Evolutionary conservation across 2,113 vertebrate genomes (phyloP).

Genomic region (Hemichromis elongatus): DNA sequence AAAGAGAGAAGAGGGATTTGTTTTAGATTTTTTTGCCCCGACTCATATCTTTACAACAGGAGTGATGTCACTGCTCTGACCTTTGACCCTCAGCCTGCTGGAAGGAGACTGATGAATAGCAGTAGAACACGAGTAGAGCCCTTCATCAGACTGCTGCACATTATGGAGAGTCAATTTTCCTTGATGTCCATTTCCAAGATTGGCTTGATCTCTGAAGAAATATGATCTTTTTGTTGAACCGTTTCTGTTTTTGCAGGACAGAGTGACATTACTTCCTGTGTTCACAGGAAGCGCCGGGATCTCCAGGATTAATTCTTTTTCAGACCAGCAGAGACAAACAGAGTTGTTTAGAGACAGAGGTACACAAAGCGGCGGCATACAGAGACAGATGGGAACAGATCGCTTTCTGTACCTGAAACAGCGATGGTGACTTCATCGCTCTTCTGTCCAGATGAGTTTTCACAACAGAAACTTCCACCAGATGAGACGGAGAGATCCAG

Average conservation of each 20-base stretch:
- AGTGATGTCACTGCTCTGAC: not conserved
- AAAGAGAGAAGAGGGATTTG: not conserved
- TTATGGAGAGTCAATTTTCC: fast-evolving
- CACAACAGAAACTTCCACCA: not conserved
- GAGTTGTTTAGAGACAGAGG: not conserved
- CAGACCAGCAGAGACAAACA: not conserved
- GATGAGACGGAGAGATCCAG: not conserved
- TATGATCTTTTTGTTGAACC: not conserved
- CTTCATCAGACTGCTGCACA: not conserved
- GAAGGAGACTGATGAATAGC: not conserved
- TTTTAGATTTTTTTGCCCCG: not conserved
- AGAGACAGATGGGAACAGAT: not conserved
- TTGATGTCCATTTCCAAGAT: fast-evolving
- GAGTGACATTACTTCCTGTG: not conserved
- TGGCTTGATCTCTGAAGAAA: not conserved
- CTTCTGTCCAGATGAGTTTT: not conserved
- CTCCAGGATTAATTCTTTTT: not conserved
- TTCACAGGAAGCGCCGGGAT: fast-evolving
- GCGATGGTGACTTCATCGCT: not conserved
- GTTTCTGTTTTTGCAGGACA: not conserved
- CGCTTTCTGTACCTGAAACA: not conserved
- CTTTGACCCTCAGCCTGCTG: not conserved
- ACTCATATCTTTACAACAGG: not conserved
- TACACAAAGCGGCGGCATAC: not conserved
- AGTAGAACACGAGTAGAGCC: not conserved